These are phyloP conservation scores for Lepidocyrtoides sp. DNA, from an alignment of 2,888 invertebrate genomes.

Conservation along the genomic window DNA sequence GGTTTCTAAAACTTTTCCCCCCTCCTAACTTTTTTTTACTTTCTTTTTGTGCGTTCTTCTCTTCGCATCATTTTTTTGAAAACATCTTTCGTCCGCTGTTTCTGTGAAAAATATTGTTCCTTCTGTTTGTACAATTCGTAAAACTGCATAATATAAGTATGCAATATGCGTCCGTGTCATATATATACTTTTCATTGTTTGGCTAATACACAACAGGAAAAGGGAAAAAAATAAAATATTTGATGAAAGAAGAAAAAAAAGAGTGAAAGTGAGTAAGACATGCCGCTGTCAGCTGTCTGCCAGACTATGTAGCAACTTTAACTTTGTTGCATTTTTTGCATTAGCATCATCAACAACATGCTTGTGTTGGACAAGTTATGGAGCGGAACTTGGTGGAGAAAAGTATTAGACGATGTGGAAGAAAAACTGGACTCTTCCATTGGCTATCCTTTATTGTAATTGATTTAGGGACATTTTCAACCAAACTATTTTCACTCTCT, in stretches of 20 bases:
- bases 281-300: conserved; percentile 15
- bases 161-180: too few species aligned
- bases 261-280: neutral
- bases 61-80: neutral
- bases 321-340: conserved; percentile 46
- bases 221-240: neutral
- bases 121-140: neutral
- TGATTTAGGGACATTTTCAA: neutral
- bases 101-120: neutral
- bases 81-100: neutral
- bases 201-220: neutral
- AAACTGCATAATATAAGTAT: neutral
- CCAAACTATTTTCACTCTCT: neutral
- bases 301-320: neutral
- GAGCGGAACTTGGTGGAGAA: neutral
- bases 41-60: neutral
- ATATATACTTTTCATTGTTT: conserved; percentile 31
- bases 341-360: neutral
- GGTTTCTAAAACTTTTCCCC: conserved; percentile 21
- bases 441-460: neutral
- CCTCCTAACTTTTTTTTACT: neutral
- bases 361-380: neutral
- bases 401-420: neutral
- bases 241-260: neutral
- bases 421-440: conserved; percentile 12